Evolutionary conservation across 2,797 vertebrate genomes (phyloP).

Genomic region (Petrocephalus sullivani): DNA sequence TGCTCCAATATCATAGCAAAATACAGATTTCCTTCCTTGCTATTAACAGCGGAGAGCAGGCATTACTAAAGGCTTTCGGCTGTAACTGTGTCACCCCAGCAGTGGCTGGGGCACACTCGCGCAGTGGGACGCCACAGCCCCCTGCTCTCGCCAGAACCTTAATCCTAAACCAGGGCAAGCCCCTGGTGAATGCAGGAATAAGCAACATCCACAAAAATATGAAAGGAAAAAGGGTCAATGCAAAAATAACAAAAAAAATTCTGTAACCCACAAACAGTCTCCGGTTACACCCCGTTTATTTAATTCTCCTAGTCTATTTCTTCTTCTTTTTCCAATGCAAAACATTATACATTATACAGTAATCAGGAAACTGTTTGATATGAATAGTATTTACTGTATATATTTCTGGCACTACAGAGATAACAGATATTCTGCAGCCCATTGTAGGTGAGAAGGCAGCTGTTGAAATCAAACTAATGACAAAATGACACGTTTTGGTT

Average conservation of each 20-base stretch:
- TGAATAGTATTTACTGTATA: background rate
- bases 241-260: slow-evolving; percentile 42
- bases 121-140: slow-evolving; percentile 53
- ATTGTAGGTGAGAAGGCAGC: background rate
- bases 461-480: background rate
- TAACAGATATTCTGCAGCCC: background rate
- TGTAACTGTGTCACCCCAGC: slow-evolving; percentile 65
- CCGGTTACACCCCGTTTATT: background rate
- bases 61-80: slow-evolving; percentile 38
- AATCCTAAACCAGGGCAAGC: slow-evolving; percentile 71
- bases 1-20: slow-evolving; percentile 48
- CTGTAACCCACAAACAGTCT: slow-evolving; percentile 53
- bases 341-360: background rate
- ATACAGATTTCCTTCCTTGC: slow-evolving; percentile 42
- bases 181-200: slow-evolving; percentile 66
- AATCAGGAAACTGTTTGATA: background rate
- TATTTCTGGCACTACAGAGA: background rate
- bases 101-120: slow-evolving; percentile 53
- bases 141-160: slow-evolving; percentile 54
- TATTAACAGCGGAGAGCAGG: slow-evolving; percentile 1
- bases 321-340: background rate
- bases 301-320: background rate
- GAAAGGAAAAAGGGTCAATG: slow-evolving; percentile 51
- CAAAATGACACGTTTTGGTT: background rate
- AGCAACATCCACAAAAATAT: slow-evolving; percentile 57